Percentiles rank a stretch among this genome's conserved stretches.
These are phyloP conservation scores for Campoletis raptor DNA, from an alignment of 2,888 invertebrate species.

Conservation along the genomic window DNA sequence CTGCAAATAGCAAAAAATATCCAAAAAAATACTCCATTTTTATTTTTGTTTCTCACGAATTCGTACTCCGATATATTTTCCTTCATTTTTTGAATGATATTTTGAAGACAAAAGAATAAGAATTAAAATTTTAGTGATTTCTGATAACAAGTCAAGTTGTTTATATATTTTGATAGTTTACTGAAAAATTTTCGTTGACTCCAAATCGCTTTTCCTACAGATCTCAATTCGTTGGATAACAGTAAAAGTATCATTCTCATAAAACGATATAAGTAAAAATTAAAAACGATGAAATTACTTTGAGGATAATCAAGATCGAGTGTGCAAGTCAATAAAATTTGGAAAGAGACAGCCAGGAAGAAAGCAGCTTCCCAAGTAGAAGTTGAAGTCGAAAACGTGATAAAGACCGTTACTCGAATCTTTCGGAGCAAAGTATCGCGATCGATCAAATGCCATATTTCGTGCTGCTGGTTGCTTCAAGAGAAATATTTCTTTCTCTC, in stretches of 20 bases:
- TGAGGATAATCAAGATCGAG: constrained; percentile 31
- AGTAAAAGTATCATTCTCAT: too few relatives aligned
- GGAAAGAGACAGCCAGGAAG: constrained; percentile 26
- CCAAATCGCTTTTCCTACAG: too few relatives aligned
- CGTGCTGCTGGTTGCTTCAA: constrained; percentile 60
- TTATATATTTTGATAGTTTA: too few relatives aligned
- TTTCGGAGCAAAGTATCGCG: constrained; percentile 68
- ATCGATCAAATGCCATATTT: constrained; percentile 78
- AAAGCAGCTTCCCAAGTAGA: constrained; percentile 15
- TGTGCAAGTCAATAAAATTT: constrained; percentile 2
- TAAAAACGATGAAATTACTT: background rate
- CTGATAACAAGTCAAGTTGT: too few relatives aligned
- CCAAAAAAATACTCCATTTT: background rate
- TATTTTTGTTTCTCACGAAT: background rate
- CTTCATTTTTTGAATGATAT: background rate
- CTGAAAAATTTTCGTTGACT: too few relatives aligned
- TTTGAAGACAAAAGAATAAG: background rate
- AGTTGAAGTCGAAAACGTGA: constrained; percentile 66
- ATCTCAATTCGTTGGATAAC: too few relatives aligned
- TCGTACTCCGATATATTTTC: background rate
- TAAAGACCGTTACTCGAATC: constrained; percentile 73
- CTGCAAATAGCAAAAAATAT: background rate
- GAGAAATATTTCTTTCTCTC: constrained; percentile 17
- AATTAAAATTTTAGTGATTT: too few relatives aligned
- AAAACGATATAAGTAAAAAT: background rate